phyloP scores from a whole-genome alignment of 2,797 vertebrate genomes.

The Spinibarbus caldwelli region DNA sequence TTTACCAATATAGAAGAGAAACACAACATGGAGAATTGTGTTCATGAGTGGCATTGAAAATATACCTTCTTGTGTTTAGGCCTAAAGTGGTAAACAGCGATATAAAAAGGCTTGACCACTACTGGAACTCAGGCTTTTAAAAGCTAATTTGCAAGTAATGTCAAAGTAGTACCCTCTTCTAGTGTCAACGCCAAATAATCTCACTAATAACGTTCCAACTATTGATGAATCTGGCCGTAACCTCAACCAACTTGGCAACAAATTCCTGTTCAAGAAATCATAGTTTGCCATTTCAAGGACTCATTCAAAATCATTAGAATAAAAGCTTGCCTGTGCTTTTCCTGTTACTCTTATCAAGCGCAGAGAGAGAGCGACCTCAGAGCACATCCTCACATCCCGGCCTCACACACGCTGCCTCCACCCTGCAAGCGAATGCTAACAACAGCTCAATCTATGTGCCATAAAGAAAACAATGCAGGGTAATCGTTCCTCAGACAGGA shows the following conservation, averaged over 20 bases:
- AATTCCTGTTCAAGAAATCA: conserved; percentile 38
- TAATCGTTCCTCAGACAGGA: conserved; percentile 80
- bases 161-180: not conserved
- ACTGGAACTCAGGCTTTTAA: not conserved
- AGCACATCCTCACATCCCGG: conserved; percentile 27
- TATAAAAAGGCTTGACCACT: conserved; percentile 20
- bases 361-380: conserved; percentile 18
- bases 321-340: conserved; percentile 36
- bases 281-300: conserved; percentile 43
- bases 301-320: conserved; percentile 52
- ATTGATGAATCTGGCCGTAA: conserved; percentile 8
- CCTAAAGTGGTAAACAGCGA: not conserved
- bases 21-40: not conserved
- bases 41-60: not conserved
- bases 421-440: conserved; percentile 73
- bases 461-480: conserved; percentile 79
- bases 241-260: not conserved
- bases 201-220: not conserved
- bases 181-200: not conserved
- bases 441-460: conserved; percentile 74
- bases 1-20: not conserved
- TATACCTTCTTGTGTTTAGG: not conserved
- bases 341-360: conserved; percentile 30
- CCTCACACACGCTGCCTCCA: conserved; percentile 53
- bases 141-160: not conserved